Conservation (phyloP, 2,113 vertebrate species). For the rabbit (Oryctolagus cuniculus) region DNA sequence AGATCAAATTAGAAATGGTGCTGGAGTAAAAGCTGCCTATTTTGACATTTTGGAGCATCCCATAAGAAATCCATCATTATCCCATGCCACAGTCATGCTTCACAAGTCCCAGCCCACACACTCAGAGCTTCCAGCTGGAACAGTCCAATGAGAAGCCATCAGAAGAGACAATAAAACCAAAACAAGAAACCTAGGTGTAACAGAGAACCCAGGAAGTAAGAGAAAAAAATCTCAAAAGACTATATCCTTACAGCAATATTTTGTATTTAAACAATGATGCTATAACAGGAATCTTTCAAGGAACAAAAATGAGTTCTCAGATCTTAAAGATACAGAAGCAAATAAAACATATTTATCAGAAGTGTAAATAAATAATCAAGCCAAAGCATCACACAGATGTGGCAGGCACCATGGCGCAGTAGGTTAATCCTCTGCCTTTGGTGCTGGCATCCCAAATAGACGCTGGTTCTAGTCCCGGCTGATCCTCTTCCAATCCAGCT, state of each 20-base stretch:
- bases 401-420: no score
- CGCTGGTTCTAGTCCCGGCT: no score
- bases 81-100: not conserved
- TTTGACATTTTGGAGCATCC: not conserved
- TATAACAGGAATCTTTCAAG: not conserved
- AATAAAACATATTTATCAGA: not conserved
- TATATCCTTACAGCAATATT: not conserved
- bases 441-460: no score
- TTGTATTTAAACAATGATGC: not conserved
- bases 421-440: no score
- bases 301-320: slow-evolving; percentile 10
- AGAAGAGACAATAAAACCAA: not conserved
- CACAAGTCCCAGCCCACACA: not conserved
- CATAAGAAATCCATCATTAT: not conserved
- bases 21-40: not conserved
- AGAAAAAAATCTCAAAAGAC: slow-evolving; percentile 40
- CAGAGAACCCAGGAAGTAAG: not conserved
- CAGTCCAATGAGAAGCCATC: not conserved
- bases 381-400: not conserved
- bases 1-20: slow-evolving; percentile 27
- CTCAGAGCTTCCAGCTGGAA: not conserved
- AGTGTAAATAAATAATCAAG: not conserved
- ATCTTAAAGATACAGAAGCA: slow-evolving; percentile 27
- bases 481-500: no score
- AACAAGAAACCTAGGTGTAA: not conserved